phyloP scores from a whole-genome alignment of 2,888 invertebrate species.

The Alviniconcha strummeri region DNA sequence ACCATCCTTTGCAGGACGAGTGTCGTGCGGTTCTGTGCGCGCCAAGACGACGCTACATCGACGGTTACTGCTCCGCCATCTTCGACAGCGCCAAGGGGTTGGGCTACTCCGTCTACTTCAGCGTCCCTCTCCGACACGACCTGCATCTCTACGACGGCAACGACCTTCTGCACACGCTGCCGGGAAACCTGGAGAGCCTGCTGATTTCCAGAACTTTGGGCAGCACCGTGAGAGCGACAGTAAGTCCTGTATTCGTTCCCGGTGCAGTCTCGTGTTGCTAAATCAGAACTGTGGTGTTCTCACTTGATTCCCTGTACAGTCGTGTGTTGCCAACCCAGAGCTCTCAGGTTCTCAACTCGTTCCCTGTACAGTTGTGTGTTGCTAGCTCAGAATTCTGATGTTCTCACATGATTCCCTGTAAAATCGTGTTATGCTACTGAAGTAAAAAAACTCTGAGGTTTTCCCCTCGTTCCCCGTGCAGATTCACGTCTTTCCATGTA shows the following conservation, averaged over 20 bases:
- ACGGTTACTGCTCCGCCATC: conserved; percentile 33
- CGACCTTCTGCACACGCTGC: conserved; percentile 38
- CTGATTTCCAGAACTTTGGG: conserved; percentile 3
- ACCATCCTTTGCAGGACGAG: conserved; percentile 27
- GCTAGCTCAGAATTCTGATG: no score
- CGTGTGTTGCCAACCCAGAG: no score
- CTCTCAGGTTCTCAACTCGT: no score
- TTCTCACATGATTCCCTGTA: no score
- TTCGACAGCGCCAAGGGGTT: conserved; percentile 31
- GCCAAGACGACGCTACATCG: conserved; percentile 34
- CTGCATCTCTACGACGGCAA: conserved; percentile 29
- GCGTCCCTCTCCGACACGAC: not conserved
- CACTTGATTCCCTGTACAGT: no score
- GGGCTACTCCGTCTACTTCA: conserved; percentile 41
- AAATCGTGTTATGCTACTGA: no score
- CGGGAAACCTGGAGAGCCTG: conserved; percentile 36
- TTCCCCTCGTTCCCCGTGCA: no score
- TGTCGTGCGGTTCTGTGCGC: conserved; percentile 41
- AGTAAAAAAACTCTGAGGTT: no score
- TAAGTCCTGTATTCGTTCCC: not conserved
- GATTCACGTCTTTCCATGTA: no score
- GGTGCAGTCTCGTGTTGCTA: no score
- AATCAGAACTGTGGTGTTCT: no score
- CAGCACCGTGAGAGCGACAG: conserved; percentile 5
- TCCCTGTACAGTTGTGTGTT: no score